phyloP scores from a whole-genome alignment of 1,140 invertebrate genomes.

The Papilio glaucus region DNA sequence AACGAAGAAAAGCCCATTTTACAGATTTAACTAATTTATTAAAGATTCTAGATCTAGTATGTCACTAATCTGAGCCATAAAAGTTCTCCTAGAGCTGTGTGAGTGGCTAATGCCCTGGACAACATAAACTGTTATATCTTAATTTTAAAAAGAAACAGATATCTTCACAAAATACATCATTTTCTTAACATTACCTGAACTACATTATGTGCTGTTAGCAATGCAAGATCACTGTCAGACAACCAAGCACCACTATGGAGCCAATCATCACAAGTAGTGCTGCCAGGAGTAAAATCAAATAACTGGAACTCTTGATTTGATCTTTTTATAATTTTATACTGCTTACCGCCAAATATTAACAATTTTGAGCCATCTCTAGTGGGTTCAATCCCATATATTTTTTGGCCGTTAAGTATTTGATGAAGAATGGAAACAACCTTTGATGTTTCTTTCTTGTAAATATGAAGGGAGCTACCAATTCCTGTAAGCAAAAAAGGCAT shows the following conservation, averaged over 20 bases:
- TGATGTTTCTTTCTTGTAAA: conserved; percentile 48
- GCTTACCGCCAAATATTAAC: conserved; percentile 72
- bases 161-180: too few relatives aligned
- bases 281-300: conserved; percentile 42
- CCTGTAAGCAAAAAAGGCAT: conserved; percentile 56
- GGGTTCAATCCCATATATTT: conserved; percentile 68
- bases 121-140: too few relatives aligned
- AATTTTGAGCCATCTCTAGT: conserved; percentile 47
- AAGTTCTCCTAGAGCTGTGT: too few relatives aligned
- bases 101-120: too few relatives aligned
- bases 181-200: conserved; percentile 58
- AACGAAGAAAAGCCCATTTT: too few relatives aligned
- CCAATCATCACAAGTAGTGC: conserved; percentile 68
- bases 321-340: conserved; percentile 52
- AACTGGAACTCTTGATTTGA: conserved; percentile 17
- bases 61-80: too few relatives aligned
- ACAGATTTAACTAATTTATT: too few relatives aligned
- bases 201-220: conserved; percentile 75
- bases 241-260: conserved; percentile 62
- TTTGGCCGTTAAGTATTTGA: conserved; percentile 59
- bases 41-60: too few relatives aligned
- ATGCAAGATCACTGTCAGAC: conserved; percentile 45
- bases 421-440: conserved; percentile 49
- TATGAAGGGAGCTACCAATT: conserved; percentile 62
- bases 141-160: too few relatives aligned